phyloP scores from a whole-genome alignment of 1,140 invertebrate genomes.

The Drosophila watanabei region DNA sequence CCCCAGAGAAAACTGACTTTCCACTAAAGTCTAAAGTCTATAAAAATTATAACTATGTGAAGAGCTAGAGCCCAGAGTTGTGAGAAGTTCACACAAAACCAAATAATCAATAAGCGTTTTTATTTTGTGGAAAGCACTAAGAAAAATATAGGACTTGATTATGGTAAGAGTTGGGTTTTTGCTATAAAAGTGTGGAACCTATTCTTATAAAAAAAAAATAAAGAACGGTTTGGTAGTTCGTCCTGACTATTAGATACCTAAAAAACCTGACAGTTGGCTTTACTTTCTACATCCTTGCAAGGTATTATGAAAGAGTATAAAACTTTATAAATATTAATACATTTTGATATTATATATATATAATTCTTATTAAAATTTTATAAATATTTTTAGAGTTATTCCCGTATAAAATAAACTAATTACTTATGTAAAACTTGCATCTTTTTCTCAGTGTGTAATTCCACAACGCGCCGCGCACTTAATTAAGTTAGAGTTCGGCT shows the following conservation, averaged over 20 bases:
- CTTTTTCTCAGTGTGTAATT: conserved; percentile 16
- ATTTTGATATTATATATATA: background rate
- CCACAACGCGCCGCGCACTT: conserved; percentile 37
- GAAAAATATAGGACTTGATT: background rate
- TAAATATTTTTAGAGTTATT: background rate
- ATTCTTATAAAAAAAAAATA: background rate
- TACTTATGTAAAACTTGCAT: background rate
- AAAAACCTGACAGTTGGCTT: background rate
- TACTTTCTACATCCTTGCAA: no score
- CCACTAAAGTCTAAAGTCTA: conserved; percentile 16
- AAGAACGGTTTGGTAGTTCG: background rate
- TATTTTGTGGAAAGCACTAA: background rate
- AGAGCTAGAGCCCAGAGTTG: conserved; percentile 10
- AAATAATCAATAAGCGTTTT: conserved; percentile 34
- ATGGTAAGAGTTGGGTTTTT: background rate
- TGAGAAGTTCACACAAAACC: conserved; percentile 20
- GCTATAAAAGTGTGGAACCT: background rate
- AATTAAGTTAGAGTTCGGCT: conserved; percentile 57
- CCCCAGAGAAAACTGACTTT: conserved; percentile 21
- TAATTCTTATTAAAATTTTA: background rate
- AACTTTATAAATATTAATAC: no score
- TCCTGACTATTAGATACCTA: background rate
- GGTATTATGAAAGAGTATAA: no score
- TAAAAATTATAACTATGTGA: conserved; percentile 29
- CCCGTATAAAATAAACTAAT: background rate